Evolutionary conservation across 2,113 vertebrate species (phyloP), one percentile per base, ranked within the genome.

Genomic region (Cryptomyrus ogoouensis): DNA sequence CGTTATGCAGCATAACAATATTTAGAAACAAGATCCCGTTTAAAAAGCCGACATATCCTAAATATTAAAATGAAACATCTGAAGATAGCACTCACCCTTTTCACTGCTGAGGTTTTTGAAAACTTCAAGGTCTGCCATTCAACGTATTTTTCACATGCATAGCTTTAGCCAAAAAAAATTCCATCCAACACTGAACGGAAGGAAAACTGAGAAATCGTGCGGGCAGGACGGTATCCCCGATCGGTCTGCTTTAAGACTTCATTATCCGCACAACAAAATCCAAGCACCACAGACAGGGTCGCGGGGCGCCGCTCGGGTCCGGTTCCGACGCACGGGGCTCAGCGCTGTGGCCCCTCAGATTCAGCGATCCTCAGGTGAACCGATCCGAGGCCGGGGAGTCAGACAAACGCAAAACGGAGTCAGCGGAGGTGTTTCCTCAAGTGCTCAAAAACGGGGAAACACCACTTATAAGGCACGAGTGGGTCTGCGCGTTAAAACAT

Each of bases 121-220:
- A 90, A 99, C 96, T 97, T 98, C 97, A 92, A 98, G 96, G 95
- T 98, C 97, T 96, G 98, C 98, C 98, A 99, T 99, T 93, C 94
- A 96, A 95, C 93, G 90, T 92, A 90, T 93, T 94, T 86, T 94
- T 84, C 17, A 87, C 90, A 52, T 89, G 91, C 96, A 96, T 97
- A 93, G 93, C 50, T 90, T 90, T 27, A 49, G 13, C 74, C 66
- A 91, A 50, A 9, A 9, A 9, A 83, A 80, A 77, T 62, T n/a
- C 49, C 42, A 56, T 77, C 24, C 77, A 9, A 88, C 53, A 83
- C 47, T 70, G 49, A 31, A 47, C 35, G 24, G 50, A 52, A 44
- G 87, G 52, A 46, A 90, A 42, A 15, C 21, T 47, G 83, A 52
- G 42, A 21, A 3, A 90, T 93, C 90, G 92, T 90, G 83, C 56